Evolutionary conservation across 2,797 vertebrate species (phyloP).

Genomic region (Rallus crepitans): DNA sequence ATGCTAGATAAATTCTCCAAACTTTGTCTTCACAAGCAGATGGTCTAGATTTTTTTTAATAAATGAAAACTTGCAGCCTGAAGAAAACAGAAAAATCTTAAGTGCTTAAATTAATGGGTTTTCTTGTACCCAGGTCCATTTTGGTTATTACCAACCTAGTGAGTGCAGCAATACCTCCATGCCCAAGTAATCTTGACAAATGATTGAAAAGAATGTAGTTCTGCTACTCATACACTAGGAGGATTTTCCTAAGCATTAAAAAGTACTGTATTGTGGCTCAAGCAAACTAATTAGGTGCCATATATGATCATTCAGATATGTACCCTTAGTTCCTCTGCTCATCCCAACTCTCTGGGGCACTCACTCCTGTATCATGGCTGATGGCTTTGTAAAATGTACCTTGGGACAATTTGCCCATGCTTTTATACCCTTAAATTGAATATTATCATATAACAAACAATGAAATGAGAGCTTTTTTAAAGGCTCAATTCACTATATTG

Average conservation of each 20-base stretch:
- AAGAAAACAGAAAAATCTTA: background rate
- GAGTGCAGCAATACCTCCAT: background rate
- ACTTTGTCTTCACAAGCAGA: slow-evolving; percentile 1
- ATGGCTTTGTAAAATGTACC: background rate
- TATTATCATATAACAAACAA: background rate
- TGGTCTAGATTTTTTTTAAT: background rate
- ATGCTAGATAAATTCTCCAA: background rate
- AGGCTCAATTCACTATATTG: background rate
- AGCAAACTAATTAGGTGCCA: background rate
- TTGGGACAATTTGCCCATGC: background rate
- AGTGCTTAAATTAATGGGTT: background rate
- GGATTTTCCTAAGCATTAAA: background rate
- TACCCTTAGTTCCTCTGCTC: background rate
- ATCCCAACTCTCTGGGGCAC: background rate
- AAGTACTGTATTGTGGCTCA: background rate
- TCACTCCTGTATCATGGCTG: accelerated
- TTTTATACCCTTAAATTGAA: background rate
- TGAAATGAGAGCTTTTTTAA: background rate
- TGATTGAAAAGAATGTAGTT: background rate
- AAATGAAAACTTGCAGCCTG: background rate
- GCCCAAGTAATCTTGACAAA: background rate
- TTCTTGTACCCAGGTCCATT: background rate
- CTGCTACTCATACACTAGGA: background rate
- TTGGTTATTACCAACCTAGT: background rate
- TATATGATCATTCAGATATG: background rate